Percentiles rank a stretch among this genome's conserved stretches.
phyloP scores from a whole-genome alignment of 2,797 vertebrate genomes.

The Ispidina lecontei region DNA sequence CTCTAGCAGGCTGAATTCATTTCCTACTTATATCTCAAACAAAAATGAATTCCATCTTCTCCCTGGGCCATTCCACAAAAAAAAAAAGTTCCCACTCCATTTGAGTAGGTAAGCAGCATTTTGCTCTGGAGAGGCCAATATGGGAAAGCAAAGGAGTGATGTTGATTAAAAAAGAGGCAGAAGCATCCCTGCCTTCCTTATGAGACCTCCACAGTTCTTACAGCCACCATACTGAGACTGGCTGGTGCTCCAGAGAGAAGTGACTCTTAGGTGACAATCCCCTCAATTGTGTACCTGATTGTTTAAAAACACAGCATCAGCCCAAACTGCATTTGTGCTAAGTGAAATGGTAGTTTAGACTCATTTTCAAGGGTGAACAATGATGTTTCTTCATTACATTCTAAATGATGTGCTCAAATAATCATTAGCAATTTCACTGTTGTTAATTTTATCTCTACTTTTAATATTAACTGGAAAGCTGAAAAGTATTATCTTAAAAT shows the following conservation, averaged over 20 bases:
- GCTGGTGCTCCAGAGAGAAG: background rate
- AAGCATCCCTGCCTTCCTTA: background rate
- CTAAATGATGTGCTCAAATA: background rate
- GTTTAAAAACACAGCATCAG: background rate
- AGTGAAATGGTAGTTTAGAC: background rate
- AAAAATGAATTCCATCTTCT: background rate
- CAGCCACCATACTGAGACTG: background rate
- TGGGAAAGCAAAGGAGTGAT: background rate
- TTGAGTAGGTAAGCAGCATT: slow-evolving; percentile 1
- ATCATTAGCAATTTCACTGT: background rate
- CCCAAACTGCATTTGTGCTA: background rate
- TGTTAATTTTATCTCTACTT: background rate
- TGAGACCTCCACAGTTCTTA: background rate
- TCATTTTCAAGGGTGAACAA: background rate
- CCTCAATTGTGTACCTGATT: background rate
- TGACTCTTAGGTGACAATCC: background rate
- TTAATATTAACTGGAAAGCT: background rate
- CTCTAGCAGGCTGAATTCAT: background rate
- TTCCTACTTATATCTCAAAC: background rate
- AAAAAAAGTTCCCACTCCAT: background rate
- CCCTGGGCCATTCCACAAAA: background rate
- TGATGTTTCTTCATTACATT: background rate
- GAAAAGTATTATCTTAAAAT: background rate
- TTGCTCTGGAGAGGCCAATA: background rate
- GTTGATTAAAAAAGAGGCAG: background rate